Percentiles rank a stretch among this genome's conserved stretches.
phyloP scores from a whole-genome alignment of 2,113 vertebrate species.

The Spea multiplicata region DNA sequence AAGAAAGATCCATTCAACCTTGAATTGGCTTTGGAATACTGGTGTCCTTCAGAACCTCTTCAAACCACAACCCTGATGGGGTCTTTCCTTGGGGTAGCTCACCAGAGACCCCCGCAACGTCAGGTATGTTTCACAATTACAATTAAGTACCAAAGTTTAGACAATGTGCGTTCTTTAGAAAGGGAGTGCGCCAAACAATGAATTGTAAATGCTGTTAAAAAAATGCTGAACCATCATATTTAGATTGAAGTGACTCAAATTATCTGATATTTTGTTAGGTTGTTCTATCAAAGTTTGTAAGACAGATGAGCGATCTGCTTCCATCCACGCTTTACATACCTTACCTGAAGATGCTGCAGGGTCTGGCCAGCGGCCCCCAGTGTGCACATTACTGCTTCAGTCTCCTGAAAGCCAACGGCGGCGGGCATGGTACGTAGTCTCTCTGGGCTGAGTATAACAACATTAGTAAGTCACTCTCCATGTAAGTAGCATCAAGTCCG shows the following conservation, averaged over 20 bases:
- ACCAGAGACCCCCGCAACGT: conserved; percentile 92
- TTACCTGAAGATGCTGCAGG: conserved; percentile 91
- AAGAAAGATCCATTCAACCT: conserved; percentile 83
- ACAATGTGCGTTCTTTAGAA: too few relatives aligned
- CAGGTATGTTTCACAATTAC: conserved; percentile 68
- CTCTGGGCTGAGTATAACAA: too few relatives aligned
- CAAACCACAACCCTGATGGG: conserved; percentile 84
- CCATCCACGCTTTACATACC: conserved; percentile 92
- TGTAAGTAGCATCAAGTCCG: too few relatives aligned
- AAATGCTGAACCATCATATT: too few relatives aligned
- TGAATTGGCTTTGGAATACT: conserved; percentile 90
- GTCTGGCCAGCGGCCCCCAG: conserved; percentile 87
- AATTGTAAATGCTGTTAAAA: too few relatives aligned
- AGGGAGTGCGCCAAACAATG: too few relatives aligned
- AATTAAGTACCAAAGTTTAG: too few relatives aligned
- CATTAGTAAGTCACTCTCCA: too few relatives aligned
- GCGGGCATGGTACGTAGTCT: conserved; percentile 81
- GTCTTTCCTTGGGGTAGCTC: conserved; percentile 86
- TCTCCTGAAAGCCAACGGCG: conserved; percentile 93
- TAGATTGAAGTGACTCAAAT: too few relatives aligned
- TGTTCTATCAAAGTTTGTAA: conserved; percentile 95
- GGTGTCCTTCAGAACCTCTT: conserved; percentile 91
- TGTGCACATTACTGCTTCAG: conserved; percentile 97
- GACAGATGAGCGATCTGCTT: conserved; percentile 96
- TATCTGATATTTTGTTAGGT: conserved; percentile 66